phyloP scores from a whole-genome alignment of 2,888 invertebrate species.

The Agrotis exclamationis region DNA sequence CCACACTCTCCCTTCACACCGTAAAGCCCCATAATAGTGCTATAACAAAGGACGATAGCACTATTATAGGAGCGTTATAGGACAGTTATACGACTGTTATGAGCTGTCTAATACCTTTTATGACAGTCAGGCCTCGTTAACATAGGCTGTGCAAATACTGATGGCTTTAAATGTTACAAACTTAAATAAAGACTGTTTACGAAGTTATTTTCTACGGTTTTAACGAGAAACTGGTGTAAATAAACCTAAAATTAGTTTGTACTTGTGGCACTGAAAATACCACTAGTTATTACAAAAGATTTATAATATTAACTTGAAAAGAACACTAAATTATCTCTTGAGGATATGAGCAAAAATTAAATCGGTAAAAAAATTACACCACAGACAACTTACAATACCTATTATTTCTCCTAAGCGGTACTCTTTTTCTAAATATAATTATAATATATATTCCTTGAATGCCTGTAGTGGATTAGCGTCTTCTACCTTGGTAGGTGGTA shows the following conservation, averaged over 20 bases:
- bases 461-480: too few relatives aligned
- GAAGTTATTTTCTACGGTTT: constrained; percentile 5
- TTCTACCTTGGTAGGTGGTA: too few relatives aligned
- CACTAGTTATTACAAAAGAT: too few relatives aligned
- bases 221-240: constrained; percentile 3
- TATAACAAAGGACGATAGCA: constrained; percentile 33
- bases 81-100: constrained; percentile 40
- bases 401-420: too few relatives aligned
- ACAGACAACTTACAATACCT: too few relatives aligned
- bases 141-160: constrained; percentile 59
- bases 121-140: constrained; percentile 28
- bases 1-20: background rate
- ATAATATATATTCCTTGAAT: too few relatives aligned
- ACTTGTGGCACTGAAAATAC: too few relatives aligned
- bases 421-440: too few relatives aligned
- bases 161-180: constrained; percentile 43
- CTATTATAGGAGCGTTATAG: constrained; percentile 23
- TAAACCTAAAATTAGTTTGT: background rate
- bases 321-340: too few relatives aligned
- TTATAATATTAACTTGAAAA: too few relatives aligned
- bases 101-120: constrained; percentile 52
- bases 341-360: too few relatives aligned
- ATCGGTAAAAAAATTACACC: too few relatives aligned
- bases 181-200: constrained; percentile 9
- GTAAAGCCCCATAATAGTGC: constrained; percentile 38